These are phyloP conservation scores for Lagocephalus sceleratus DNA, from an alignment of 2,797 vertebrate species.

Conservation along the genomic window DNA sequence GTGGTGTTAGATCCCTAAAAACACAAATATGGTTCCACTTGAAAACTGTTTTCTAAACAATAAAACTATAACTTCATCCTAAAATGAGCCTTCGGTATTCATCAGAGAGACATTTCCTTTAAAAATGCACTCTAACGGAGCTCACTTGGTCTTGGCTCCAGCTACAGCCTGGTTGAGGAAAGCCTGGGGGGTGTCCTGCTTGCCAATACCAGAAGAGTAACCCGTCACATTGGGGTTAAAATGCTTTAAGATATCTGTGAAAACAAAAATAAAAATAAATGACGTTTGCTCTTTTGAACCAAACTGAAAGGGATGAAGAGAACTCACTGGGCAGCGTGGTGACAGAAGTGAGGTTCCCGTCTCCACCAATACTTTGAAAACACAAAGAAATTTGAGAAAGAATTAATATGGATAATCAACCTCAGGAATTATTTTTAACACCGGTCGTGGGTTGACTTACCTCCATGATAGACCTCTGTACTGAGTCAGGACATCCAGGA, in stretches of 20 bases:
- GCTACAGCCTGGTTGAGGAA: slow-evolving; percentile 88
- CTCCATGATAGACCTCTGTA: slow-evolving; percentile 91
- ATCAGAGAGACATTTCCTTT: no score
- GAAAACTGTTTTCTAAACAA: not conserved
- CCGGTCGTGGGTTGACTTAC: slow-evolving; percentile 52
- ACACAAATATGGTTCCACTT: not conserved
- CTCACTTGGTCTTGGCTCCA: slow-evolving; percentile 78
- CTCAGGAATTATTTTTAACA: not conserved
- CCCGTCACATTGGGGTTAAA: slow-evolving; percentile 78
- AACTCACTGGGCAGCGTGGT: slow-evolving; percentile 91
- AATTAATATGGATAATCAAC: not conserved
- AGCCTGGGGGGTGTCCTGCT: slow-evolving; percentile 49
- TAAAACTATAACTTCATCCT: no score
- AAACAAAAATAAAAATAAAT: slow-evolving; percentile 7
- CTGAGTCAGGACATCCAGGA: slow-evolving; percentile 74
- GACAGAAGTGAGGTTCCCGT: slow-evolving; percentile 74
- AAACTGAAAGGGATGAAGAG: not conserved
- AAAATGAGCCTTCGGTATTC: no score
- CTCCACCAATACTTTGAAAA: slow-evolving; percentile 82
- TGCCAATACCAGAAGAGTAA: slow-evolving; percentile 76
- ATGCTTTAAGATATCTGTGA: slow-evolving; percentile 83
- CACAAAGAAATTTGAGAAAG: not conserved
- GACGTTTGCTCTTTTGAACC: not conserved
- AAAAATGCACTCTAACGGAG: no score
- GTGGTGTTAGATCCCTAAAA: slow-evolving; percentile 76